These are phyloP conservation scores for Chaitophorus viminalis DNA, from an alignment of 2,888 invertebrate genomes.

Conservation along the genomic window DNA sequence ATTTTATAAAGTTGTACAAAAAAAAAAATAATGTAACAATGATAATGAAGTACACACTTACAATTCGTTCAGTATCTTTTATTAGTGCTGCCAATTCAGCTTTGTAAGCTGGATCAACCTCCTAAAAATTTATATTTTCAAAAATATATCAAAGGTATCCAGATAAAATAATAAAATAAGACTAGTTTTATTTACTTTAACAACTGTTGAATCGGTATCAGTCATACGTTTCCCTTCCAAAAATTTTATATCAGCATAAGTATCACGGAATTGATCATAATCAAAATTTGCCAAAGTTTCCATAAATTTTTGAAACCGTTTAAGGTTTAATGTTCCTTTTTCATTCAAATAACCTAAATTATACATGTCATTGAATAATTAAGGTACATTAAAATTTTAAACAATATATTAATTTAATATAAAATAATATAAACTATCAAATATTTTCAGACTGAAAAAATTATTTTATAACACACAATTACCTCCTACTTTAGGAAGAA, in stretches of 20 bases:
- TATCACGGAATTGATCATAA: conserved; percentile 79
- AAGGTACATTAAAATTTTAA: no score
- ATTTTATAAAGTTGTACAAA: conserved; percentile 62
- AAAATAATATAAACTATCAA: no score
- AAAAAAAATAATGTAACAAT: conserved; percentile 27
- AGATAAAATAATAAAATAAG: conserved; percentile 62
- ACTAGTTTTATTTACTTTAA: conserved; percentile 65
- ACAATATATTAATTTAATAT: no score
- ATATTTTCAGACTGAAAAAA: neutral
- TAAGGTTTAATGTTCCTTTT: conserved; percentile 82
- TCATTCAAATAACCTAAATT: conserved; percentile 90
- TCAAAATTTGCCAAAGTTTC: conserved; percentile 79
- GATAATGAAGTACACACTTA: conserved; percentile 66
- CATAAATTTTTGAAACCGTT: conserved; percentile 87
- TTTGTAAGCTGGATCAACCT: conserved; percentile 50
- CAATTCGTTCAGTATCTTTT: conserved; percentile 74
- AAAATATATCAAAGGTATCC: neutral
- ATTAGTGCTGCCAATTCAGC: conserved; percentile 69
- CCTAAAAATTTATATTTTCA: conserved; percentile 1
- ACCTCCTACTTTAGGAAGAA: conserved; percentile 88
- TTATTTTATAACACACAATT: conserved; percentile 65
- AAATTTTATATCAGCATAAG: conserved; percentile 83
- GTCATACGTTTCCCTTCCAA: conserved; percentile 78
- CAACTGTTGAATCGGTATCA: conserved; percentile 68
- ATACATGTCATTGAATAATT: no score